Conservation (phyloP, 2,113 vertebrate genomes). For the Ploceus nigricollis region DNA sequence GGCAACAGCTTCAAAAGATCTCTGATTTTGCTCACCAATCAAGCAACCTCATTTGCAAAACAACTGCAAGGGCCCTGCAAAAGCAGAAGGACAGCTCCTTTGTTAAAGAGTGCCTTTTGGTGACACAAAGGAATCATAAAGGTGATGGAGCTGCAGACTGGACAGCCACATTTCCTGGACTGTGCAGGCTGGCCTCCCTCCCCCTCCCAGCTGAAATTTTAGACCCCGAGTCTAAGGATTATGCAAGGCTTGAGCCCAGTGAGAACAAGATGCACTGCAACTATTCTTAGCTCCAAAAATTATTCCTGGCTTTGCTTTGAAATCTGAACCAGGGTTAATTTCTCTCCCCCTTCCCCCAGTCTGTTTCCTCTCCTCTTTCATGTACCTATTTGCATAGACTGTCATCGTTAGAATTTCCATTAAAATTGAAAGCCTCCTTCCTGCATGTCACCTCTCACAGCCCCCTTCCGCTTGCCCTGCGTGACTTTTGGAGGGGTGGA, state of each 20-base stretch:
- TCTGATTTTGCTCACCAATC: conserved; percentile 55
- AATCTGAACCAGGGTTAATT: conserved; percentile 53
- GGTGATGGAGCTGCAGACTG: conserved; percentile 34
- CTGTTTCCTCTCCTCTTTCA: conserved; percentile 61
- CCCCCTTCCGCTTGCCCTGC: conserved; percentile 51
- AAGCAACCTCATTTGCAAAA: conserved; percentile 65
- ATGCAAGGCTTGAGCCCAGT: neutral
- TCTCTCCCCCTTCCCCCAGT: conserved; percentile 38
- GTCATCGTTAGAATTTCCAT: conserved; percentile 63
- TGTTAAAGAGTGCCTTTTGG: conserved; percentile 24
- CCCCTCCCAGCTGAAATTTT: neutral
- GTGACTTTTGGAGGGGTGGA: conserved; percentile 50
- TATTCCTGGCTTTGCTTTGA: conserved; percentile 54
- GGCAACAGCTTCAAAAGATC: conserved; percentile 51
- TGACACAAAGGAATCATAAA: conserved; percentile 52
- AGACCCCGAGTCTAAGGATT: neutral
- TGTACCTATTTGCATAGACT: conserved; percentile 64
- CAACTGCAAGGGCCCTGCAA: conserved; percentile 30
- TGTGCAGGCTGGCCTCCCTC: neutral
- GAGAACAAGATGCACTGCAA: conserved; percentile 38
- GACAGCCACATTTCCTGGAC: neutral
- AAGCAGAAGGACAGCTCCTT: conserved; percentile 29
- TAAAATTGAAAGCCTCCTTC: conserved; percentile 66
- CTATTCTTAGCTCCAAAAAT: conserved; percentile 54
- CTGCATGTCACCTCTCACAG: conserved; percentile 55